Conservation (phyloP, 1,140 invertebrate genomes). For the Ceratoteleas bidentatus region DNA sequence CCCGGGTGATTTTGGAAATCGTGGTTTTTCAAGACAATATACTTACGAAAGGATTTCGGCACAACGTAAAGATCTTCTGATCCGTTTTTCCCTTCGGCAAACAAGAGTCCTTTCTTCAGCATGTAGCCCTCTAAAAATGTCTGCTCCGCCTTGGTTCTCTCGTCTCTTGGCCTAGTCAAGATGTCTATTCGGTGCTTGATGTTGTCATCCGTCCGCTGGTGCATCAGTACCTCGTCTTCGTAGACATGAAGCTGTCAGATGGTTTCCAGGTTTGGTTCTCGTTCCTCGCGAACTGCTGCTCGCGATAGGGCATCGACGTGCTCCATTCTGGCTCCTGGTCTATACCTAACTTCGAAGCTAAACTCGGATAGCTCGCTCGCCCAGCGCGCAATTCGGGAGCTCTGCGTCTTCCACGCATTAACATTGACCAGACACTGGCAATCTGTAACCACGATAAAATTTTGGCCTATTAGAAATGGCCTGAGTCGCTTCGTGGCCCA, state of each 20-base stretch:
- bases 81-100: too few relatives aligned
- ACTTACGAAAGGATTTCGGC: too few relatives aligned
- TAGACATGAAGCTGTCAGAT: neutral
- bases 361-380: slow-evolving; percentile 29
- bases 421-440: slow-evolving; percentile 37
- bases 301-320: slow-evolving; percentile 11
- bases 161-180: slow-evolving; percentile 1
- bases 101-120: too few relatives aligned
- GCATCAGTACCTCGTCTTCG: neutral
- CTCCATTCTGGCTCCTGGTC: slow-evolving; percentile 12
- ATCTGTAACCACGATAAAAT: slow-evolving; percentile 49
- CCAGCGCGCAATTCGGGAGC: slow-evolving; percentile 32
- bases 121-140: too few relatives aligned
- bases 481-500: slow-evolving; percentile 39
- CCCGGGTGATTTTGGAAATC: too few relatives aligned
- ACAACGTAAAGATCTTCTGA: too few relatives aligned
- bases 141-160: slow-evolving; percentile 9
- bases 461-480: slow-evolving; percentile 50
- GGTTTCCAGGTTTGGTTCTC: too few relatives aligned
- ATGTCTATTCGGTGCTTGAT: slow-evolving; percentile 4
- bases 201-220: neutral
- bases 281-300: neutral
- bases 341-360: slow-evolving; percentile 4
- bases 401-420: slow-evolving; percentile 26
- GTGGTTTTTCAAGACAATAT: too few relatives aligned